phyloP scores from a whole-genome alignment of 2,113 vertebrate genomes.

The Laterallus jamaicensis region DNA sequence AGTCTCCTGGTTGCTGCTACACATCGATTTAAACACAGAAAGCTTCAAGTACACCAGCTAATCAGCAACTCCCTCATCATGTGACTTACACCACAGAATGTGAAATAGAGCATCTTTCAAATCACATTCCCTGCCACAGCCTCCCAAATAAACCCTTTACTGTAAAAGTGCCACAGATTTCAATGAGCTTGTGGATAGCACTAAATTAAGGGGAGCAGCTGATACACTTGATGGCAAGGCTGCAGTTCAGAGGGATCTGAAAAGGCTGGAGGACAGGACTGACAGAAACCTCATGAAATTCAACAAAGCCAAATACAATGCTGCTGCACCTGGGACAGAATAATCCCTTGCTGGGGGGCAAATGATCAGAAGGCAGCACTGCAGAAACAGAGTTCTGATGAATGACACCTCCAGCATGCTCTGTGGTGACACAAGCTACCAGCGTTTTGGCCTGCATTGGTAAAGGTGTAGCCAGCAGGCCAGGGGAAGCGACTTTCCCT shows the following conservation, averaged over 20 bases:
- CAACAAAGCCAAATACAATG: not conserved
- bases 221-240: not conserved
- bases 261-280: not conserved
- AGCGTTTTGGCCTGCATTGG: not conserved
- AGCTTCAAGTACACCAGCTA: conserved; percentile 42
- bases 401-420: rapidly evolving
- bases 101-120: not conserved
- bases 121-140: not conserved
- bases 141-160: not conserved
- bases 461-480: not conserved
- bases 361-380: not conserved
- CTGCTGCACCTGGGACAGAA: not conserved
- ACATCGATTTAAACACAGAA: conserved; percentile 61
- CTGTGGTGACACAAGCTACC: not conserved
- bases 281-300: not conserved
- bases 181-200: not conserved
- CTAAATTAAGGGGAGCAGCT: not conserved
- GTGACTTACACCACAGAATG: conserved; percentile 5
- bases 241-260: not conserved
- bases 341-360: not conserved
- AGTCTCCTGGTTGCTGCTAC: conserved; percentile 3
- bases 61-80: conserved; percentile 50
- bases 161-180: not conserved
- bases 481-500: not conserved
- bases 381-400: not conserved